Conservation (phyloP, 2,797 vertebrate species). For the Sebastes nivosus region DNA sequence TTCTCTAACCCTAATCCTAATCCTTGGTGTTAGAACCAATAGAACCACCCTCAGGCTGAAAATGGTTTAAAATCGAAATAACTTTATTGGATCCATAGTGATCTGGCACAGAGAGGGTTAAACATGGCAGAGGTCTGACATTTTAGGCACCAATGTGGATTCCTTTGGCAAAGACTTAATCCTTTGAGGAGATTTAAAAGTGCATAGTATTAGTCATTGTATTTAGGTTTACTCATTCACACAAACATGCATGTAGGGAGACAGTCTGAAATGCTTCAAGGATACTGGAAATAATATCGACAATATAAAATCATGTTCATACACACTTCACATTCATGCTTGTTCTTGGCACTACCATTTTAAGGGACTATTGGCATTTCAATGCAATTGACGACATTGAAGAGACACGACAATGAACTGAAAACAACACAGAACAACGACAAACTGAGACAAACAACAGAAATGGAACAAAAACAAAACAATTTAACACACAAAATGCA, state of each 20-base stretch:
- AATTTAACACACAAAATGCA: slow-evolving; percentile 42
- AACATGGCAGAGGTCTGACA: slow-evolving; percentile 74
- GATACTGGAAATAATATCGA: slow-evolving; percentile 55
- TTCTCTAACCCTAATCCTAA: slow-evolving; percentile 12
- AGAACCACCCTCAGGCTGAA: slow-evolving; percentile 74
- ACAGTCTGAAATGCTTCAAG: slow-evolving; percentile 44
- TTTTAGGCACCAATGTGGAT: slow-evolving; percentile 76
- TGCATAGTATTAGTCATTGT: slow-evolving; percentile 59
- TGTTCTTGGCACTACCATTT: slow-evolving; percentile 42
- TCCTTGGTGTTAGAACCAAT: slow-evolving; percentile 38
- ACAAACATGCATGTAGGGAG: slow-evolving; percentile 63
- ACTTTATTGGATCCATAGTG: slow-evolving; percentile 79
- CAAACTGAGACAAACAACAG: slow-evolving; percentile 25
- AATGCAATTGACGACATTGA: slow-evolving; percentile 57
- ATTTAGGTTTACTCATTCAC: slow-evolving; percentile 49
- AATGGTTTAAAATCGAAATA: slow-evolving; percentile 67
- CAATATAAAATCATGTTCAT: slow-evolving; percentile 35
- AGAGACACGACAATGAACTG: slow-evolving; percentile 52
- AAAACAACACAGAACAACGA: slow-evolving; percentile 48
- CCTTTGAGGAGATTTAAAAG: slow-evolving; percentile 59
- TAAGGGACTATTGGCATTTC: slow-evolving; percentile 45
- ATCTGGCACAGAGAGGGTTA: slow-evolving; percentile 70
- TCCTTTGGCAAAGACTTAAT: slow-evolving; percentile 78
- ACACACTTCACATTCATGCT: slow-evolving; percentile 59
- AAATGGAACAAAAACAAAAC: slow-evolving; percentile 22